These are phyloP conservation scores for Gallinago media DNA, from an alignment of 2,113 vertebrate species.

Conservation along the genomic window DNA sequence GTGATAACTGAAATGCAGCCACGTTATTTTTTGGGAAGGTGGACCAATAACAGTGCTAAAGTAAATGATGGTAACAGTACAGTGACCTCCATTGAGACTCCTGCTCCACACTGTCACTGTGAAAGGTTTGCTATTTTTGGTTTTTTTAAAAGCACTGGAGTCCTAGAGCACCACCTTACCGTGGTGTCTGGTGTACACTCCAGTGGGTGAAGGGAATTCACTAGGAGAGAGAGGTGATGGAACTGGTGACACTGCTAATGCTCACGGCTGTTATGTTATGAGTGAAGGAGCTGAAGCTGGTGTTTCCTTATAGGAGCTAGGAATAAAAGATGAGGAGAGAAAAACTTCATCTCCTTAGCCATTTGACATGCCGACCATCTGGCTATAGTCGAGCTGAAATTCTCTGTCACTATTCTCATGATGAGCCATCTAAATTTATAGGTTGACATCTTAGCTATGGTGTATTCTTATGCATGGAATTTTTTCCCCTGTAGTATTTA, in stretches of 20 bases:
- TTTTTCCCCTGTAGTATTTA: background rate
- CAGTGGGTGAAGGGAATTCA: background rate
- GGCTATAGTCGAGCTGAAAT: background rate
- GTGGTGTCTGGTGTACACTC: background rate
- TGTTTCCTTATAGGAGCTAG: background rate
- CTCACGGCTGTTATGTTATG: background rate
- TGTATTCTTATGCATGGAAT: background rate
- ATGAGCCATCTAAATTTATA: background rate
- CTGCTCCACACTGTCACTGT: background rate
- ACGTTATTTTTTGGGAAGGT: background rate
- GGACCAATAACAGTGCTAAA: background rate
- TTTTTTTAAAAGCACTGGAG: background rate
- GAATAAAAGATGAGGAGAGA: background rate
- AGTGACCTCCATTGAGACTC: accelerated
- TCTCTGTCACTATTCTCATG: background rate
- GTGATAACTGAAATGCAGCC: background rate
- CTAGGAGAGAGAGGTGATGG: background rate
- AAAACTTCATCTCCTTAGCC: background rate
- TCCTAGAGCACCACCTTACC: background rate
- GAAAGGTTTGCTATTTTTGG: background rate
- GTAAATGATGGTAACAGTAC: background rate
- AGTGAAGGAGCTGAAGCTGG: background rate
- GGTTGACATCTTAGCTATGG: background rate
- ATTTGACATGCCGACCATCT: background rate
- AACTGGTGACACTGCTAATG: background rate